Evolutionary conservation across 2,797 vertebrate genomes (phyloP).

Genomic region (Vultur gryphus): DNA sequence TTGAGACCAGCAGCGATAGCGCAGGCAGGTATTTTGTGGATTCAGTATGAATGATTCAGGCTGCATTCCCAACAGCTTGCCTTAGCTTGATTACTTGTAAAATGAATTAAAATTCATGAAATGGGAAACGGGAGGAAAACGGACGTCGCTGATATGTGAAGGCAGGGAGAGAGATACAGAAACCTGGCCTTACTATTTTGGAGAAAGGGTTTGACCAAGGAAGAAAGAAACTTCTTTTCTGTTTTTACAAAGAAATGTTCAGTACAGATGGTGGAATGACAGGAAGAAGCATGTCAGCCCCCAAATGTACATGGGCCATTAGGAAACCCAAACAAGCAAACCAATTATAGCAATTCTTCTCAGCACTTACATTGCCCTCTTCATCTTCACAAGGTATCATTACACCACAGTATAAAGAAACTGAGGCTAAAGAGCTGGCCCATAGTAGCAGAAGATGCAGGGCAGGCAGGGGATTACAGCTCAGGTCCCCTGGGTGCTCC

Average conservation of each 20-base stretch:
- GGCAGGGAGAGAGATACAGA: background rate
- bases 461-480: background rate
- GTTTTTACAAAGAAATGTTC: background rate
- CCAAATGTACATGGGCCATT: background rate
- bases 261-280: background rate
- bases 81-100: background rate
- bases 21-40: background rate
- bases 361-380: background rate
- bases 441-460: background rate
- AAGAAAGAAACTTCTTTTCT: background rate
- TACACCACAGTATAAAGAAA: background rate
- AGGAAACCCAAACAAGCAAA: background rate
- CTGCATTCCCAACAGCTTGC: background rate
- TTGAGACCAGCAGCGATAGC: background rate
- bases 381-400: background rate
- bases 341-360: background rate
- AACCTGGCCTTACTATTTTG: background rate
- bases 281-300: background rate
- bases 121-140: background rate
- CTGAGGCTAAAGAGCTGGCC: background rate
- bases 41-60: background rate
- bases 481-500: background rate
- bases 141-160: fast-evolving
- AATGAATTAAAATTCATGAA: background rate
- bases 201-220: background rate